Base-by-base conservation (phyloP, 1,140 invertebrate species). In the Ceratitis capitata region DNA sequence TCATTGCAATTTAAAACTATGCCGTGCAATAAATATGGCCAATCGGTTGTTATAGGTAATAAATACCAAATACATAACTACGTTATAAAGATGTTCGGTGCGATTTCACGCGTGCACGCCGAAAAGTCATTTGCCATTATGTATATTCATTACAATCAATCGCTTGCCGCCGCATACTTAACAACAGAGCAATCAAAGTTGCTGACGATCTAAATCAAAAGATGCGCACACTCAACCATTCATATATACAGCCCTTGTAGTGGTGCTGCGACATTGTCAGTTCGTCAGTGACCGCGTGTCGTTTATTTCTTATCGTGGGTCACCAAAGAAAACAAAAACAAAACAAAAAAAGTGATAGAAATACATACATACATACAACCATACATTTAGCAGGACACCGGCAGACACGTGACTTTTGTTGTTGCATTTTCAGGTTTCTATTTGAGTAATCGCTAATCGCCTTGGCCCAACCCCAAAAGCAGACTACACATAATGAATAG, bases 231-330 rank as follows among this genome's bases (percentile, higher is more conserved):
- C 19, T 45, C n/a, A 23, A 19, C 42, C 69, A 45, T 26, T 23
- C n/a, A n/a, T 39, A 74, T 39, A 23, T 42, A 69, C 61, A 78
- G 14, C 5, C 9, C 61, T 69, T 35, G 14, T 14, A 69, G 12
- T 69, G 61, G 61, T 35, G 14, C 29, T 35, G 12, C 39, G 61
- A 32, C 29, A 29, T 45, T 42, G n/a, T 35, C 39, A 78, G 69
- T 78, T 78, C 69, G n/a, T 45, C 39, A 45, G n/a, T 78, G 69
- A 78, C 69, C 69, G 42, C 69, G 69, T 78, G 69, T 45, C 69
- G 69, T n/a, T 78, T 78, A 9, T 78, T 90, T 90, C 89, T 90
- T 90, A 90, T 90, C 89, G 87, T 88, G 89, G 89, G 89, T 90
- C 88, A 90, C 89, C 89, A 90, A 78, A 45, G 39, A 78, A 47